Percentiles rank a stretch among this genome's conserved stretches.
Conservation (phyloP, 2,888 invertebrate species). For the Nephrotoma guestfalica region DNA sequence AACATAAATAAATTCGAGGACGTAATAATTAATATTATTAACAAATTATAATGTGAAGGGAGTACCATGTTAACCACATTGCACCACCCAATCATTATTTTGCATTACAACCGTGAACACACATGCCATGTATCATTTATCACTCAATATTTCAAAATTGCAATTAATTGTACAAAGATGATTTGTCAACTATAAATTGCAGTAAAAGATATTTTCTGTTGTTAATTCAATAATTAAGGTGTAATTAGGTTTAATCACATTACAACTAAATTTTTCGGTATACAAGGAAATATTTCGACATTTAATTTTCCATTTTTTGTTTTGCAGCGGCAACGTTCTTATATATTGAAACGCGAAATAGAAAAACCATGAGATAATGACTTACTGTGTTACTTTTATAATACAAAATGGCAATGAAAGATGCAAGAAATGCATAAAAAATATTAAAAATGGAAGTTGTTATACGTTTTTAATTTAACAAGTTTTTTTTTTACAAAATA, state of each 20-base stretch:
- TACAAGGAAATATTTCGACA: background rate
- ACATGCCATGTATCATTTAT: background rate
- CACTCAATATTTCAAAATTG: background rate
- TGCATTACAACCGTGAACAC: background rate
- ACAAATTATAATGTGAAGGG: too few relatives aligned
- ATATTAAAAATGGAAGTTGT: background rate
- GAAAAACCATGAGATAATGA: background rate
- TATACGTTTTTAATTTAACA: background rate
- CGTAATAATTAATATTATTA: too few relatives aligned
- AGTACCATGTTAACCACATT: background rate
- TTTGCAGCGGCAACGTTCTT: background rate
- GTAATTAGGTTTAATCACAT: background rate
- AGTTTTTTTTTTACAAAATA: background rate
- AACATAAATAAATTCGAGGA: too few relatives aligned
- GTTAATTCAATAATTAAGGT: background rate
- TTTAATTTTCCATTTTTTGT: background rate
- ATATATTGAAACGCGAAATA: background rate
- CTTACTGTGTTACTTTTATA: background rate
- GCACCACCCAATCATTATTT: background rate
- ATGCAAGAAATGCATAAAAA: background rate
- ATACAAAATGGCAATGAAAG: background rate
- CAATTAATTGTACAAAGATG: background rate
- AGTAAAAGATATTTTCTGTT: background rate
- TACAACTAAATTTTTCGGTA: background rate
- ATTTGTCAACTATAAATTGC: background rate